These are phyloP conservation scores for Ypsolopha sequella DNA, from an alignment of 2,888 invertebrate genomes.

Conservation along the genomic window DNA sequence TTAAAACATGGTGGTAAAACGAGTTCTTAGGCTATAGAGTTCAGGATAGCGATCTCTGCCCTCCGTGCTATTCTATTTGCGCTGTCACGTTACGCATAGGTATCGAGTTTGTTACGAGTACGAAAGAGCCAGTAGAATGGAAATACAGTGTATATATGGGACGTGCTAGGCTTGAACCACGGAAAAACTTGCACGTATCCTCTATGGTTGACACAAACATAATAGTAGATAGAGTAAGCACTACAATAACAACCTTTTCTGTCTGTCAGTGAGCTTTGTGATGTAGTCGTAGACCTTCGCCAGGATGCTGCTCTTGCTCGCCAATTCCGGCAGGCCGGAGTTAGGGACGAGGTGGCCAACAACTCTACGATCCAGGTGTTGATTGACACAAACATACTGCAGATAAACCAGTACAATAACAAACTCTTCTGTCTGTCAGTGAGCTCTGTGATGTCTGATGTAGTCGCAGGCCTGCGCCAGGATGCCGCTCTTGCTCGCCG, in stretches of 20 bases:
- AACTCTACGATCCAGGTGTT: too few species aligned
- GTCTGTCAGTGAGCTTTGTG: conserved; percentile 82
- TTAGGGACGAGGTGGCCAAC: conserved; percentile 90
- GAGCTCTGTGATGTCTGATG: conserved; percentile 87
- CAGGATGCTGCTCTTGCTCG: conserved; percentile 94
- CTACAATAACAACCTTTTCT: conserved; percentile 79
- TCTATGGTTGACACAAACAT: background rate
- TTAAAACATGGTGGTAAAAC: too few species aligned
- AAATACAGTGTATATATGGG: too few species aligned
- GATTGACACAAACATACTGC: too few species aligned
- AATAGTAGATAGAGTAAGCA: too few species aligned
- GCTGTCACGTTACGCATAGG: too few species aligned
- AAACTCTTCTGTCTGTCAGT: conserved; percentile 81
- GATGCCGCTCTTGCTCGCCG: conserved; percentile 93
- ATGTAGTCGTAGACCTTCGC: conserved; percentile 97
- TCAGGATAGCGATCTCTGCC: too few species aligned
- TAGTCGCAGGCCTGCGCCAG: conserved; percentile 96
- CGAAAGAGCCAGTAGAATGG: too few species aligned
- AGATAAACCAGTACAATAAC: too few species aligned
- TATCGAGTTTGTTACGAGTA: too few species aligned
- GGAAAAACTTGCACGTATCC: background rate
- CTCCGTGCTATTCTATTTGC: too few species aligned
- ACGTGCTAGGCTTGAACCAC: background rate
- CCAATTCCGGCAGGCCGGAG: conserved; percentile 74
- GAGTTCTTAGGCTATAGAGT: too few species aligned